A percentile compares a stretch with the other conserved stretches of the same genome.
Evolutionary conservation across 1,140 invertebrate species (phyloP).

Genomic region (Drosophila elegans): DNA sequence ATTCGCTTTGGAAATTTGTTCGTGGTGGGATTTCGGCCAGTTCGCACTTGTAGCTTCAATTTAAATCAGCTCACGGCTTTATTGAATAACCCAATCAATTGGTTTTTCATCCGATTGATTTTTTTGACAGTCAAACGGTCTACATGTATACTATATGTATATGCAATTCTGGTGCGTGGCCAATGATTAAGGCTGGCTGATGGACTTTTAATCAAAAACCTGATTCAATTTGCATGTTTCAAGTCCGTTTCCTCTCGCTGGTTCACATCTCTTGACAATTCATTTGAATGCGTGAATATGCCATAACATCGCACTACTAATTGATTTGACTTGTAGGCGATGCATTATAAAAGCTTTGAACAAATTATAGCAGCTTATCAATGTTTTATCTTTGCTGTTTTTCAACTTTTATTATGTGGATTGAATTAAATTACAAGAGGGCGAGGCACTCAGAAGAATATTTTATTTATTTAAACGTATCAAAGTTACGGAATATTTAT

Average conservation of each 20-base stretch:
- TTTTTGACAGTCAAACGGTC: slow-evolving; percentile 9
- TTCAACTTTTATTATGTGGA: background rate
- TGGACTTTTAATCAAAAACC: slow-evolving; percentile 60
- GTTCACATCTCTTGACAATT: slow-evolving; percentile 32
- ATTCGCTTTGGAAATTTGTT: slow-evolving; percentile 28
- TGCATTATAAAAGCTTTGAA: slow-evolving; percentile 22
- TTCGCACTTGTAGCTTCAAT: slow-evolving; percentile 47
- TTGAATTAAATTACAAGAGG: slow-evolving; percentile 16
- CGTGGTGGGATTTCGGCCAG: slow-evolving; percentile 11
- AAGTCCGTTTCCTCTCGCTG: slow-evolving; percentile 35
- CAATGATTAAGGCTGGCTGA: slow-evolving; percentile 17
- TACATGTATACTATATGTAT: background rate
- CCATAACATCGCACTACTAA: slow-evolving; percentile 52
- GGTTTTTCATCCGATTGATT: slow-evolving; percentile 38
- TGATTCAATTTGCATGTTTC: slow-evolving; percentile 64
- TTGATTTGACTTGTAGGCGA: slow-evolving; percentile 54
- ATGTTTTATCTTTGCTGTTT: background rate
- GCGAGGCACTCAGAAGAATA: background rate
- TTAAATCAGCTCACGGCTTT: slow-evolving; percentile 28
- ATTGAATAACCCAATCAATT: slow-evolving; percentile 32
- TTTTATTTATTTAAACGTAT: slow-evolving; percentile 19
- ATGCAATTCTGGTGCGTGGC: slow-evolving; percentile 38
- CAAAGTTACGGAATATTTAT: slow-evolving; percentile 3
- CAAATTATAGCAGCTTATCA: slow-evolving; percentile 22
- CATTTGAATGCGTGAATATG: slow-evolving; percentile 22